Percentiles rank a stretch among this genome's conserved stretches.
Evolutionary conservation across 2,797 vertebrate species (phyloP).

Genomic region (Anguilla megastoma): DNA sequence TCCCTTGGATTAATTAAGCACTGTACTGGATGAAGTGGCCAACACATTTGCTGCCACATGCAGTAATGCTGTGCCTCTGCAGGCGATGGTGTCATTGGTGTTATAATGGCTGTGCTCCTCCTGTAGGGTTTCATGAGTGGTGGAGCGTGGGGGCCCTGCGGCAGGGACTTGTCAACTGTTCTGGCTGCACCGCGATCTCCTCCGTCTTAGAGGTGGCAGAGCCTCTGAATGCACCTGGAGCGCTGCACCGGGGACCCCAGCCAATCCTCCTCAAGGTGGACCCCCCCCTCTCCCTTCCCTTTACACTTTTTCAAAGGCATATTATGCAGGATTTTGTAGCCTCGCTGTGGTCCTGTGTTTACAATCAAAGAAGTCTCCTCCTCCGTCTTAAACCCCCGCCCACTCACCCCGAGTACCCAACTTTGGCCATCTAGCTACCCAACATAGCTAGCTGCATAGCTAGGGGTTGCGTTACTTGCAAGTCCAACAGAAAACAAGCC

Average conservation of each 20-base stretch:
- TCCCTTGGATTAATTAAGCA: not conserved
- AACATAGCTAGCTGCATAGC: too few species aligned
- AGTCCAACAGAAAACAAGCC: too few species aligned
- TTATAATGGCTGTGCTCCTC: slow-evolving; percentile 9
- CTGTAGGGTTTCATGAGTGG: slow-evolving; percentile 73
- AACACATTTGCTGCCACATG: not conserved
- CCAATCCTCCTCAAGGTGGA: slow-evolving; percentile 88
- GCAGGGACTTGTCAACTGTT: slow-evolving; percentile 71
- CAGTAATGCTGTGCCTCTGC: not conserved
- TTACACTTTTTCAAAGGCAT: not conserved
- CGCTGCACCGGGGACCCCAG: slow-evolving; percentile 73
- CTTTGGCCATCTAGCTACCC: too few species aligned
- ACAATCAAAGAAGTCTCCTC: too few species aligned
- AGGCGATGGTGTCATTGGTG: not conserved
- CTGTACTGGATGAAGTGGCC: not conserved
- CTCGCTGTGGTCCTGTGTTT: too few species aligned
- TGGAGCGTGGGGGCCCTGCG: slow-evolving; percentile 63
- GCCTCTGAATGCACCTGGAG: slow-evolving; percentile 57
- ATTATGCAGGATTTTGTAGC: too few species aligned
- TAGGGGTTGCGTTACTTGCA: too few species aligned
- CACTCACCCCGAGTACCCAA: too few species aligned
- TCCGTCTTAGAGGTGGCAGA: slow-evolving; percentile 66
- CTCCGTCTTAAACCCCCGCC: too few species aligned
- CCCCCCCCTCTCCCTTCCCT: not conserved
- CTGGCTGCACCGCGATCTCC: slow-evolving; percentile 71